These are phyloP conservation scores for Triplophysa tibetana DNA, from an alignment of 2,113 vertebrate species.

Conservation along the genomic window DNA sequence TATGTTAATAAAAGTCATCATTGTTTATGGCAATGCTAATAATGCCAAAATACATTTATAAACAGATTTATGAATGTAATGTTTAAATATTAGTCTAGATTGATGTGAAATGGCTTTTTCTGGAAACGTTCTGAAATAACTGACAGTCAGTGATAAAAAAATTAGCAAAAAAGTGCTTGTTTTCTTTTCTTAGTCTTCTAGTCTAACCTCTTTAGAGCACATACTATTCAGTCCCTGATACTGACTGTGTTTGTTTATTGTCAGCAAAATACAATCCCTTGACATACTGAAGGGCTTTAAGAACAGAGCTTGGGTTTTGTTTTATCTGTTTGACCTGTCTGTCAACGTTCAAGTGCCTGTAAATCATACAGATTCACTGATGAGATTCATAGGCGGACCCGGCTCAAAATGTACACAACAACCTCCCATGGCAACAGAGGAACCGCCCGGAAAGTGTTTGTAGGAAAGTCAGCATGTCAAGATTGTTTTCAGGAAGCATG, in stretches of 20 bases:
- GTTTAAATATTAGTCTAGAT: too few species aligned
- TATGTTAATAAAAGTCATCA: too few species aligned
- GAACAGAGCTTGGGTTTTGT: slow-evolving; percentile 2
- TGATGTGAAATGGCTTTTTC: too few species aligned
- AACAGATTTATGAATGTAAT: too few species aligned
- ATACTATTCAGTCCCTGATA: background rate
- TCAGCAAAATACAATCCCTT: background rate
- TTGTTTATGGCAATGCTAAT: too few species aligned
- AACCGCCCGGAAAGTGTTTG: background rate
- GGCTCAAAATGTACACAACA: background rate
- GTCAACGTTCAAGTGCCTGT: background rate
- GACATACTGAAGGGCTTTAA: background rate
- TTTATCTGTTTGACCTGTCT: background rate
- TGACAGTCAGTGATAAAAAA: too few species aligned
- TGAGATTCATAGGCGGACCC: background rate
- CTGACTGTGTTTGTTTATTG: background rate
- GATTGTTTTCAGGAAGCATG: slow-evolving; percentile 17
- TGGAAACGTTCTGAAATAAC: too few species aligned
- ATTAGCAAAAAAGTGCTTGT: too few species aligned
- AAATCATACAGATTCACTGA: slow-evolving; percentile 7
- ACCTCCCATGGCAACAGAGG: slow-evolving; percentile 28
- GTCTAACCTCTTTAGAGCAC: background rate
- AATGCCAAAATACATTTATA: too few species aligned
- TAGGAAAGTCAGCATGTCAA: slow-evolving; percentile 6
- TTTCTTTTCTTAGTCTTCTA: background rate